Base-by-base conservation (phyloP, 2,888 invertebrate species). In the Hirtodrosophila trivittata region DNA sequence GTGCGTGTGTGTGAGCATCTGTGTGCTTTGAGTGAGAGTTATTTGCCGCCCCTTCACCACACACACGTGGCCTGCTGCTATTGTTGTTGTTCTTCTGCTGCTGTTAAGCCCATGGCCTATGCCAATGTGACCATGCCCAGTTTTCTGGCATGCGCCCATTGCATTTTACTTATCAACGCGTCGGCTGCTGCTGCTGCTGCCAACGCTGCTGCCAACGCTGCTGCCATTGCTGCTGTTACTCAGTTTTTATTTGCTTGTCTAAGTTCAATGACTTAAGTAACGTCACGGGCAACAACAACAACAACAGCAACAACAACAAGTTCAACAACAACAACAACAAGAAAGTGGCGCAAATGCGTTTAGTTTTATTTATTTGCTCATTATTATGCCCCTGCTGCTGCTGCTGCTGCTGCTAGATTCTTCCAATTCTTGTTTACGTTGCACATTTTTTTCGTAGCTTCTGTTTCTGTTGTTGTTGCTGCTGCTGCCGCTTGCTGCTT, bases 181-280 rank as follows among this genome's bases (percentile, higher is more conserved):
- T 12, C 57, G 35, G 13, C 46, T 28, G 13, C 54, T 13, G 12
- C 25, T 26, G 26, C 10, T 10, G 26, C 13, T 33, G 49, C 12
- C 26, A 5, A 5, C 26, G 30, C 8, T 37, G 35, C 13, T 37
- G 30, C 46, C 12, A 30, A n/a, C n/a, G n/a, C n/a, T 35, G 18
- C n/a, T 25, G 13, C 6, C 14, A n/a, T 45, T 42, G 25, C 12
- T 43, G 26, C 8, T 55, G 14, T 52, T 63, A 59, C 58, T 73
- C 54, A 68, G 50, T 54, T 57, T 55, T 66, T 80, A 75, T 84
- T 77, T 77, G 63, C 77, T 73, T 42, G 68, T 55, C 65, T 87
- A 88, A 88, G 88, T 88, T 88, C 88, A 88, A 88, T 88, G 88
- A 88, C 88, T 88, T 74, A 70, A 76, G 72, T 71, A 86, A 87